Evolutionary conservation across 30 jellyfish, hydroid and myxozoan species (phyloP).

Genomic region (Chironex yamaguchii): DNA sequence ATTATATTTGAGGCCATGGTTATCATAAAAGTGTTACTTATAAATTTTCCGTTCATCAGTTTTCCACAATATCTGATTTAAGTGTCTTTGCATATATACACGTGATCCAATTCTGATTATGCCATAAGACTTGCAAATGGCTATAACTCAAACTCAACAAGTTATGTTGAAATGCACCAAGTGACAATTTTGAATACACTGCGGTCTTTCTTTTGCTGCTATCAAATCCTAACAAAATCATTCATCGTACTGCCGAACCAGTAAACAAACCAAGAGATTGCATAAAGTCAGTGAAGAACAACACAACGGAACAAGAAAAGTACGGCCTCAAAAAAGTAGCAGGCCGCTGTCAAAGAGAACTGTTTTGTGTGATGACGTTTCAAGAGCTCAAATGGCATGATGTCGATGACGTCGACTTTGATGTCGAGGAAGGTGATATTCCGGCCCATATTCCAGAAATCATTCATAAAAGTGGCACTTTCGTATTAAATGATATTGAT

Average conservation of each 20-base stretch:
- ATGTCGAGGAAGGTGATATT: constrained; percentile 59
- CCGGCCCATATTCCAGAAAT: constrained; percentile 62
- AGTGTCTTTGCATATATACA: too few relatives aligned
- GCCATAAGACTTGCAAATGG: too few relatives aligned
- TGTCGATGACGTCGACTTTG: constrained; percentile 49
- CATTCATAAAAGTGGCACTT: constrained; percentile 34
- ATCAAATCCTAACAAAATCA: constrained; percentile 47
- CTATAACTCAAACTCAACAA: too few relatives aligned
- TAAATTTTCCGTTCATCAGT: too few relatives aligned
- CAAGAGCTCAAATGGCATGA: constrained; percentile 70
- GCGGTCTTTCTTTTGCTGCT: constrained; percentile 58
- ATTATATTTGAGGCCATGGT: too few relatives aligned
- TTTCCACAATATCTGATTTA: too few relatives aligned
- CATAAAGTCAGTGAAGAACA: constrained; percentile 37
- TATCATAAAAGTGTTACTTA: too few relatives aligned
- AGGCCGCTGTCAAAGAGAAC: constrained; percentile 62
- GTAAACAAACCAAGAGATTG: too few relatives aligned
- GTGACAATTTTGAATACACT: constrained; percentile 64
- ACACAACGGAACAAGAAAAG: constrained; percentile 27
- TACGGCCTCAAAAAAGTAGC: constrained; percentile 41
- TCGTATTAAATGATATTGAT: too few relatives aligned
- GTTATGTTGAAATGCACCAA: too few relatives aligned
- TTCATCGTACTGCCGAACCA: constrained; percentile 64
- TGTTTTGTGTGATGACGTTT: constrained; percentile 62
- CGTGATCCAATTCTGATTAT: too few relatives aligned